These are phyloP conservation scores for Pseudopleuronectes americanus DNA, from an alignment of 2,797 vertebrate genomes.

Conservation along the genomic window DNA sequence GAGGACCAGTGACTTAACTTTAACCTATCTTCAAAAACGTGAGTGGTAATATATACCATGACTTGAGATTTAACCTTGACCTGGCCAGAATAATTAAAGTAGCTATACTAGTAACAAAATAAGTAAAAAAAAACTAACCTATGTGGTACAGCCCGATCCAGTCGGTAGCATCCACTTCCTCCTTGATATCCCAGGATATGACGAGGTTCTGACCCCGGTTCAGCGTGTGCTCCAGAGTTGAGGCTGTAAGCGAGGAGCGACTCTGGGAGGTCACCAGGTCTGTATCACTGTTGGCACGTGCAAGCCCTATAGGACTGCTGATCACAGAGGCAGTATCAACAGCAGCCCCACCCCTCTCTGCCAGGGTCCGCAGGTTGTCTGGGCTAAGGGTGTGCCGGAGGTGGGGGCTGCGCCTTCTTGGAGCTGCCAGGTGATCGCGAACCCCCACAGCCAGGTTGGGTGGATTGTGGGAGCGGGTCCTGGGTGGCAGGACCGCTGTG, in stretches of 20 bases:
- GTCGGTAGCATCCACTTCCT: conserved; percentile 97
- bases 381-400: conserved; percentile 95
- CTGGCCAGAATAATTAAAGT: background rate
- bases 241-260: conserved; percentile 94
- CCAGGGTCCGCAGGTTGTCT: conserved; percentile 93
- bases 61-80: background rate
- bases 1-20: background rate
- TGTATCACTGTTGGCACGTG: conserved; percentile 95
- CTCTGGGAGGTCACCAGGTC: conserved; percentile 95
- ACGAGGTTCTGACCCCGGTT: conserved; percentile 94
- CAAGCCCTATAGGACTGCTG: conserved; percentile 82
- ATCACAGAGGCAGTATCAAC: conserved; percentile 56
- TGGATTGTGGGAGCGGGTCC: conserved; percentile 81
- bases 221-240: conserved; percentile 92
- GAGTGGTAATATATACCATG: background rate
- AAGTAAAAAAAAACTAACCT: conserved; percentile 75
- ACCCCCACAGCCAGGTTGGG: conserved; percentile 84
- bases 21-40: background rate
- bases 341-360: conserved; percentile 83
- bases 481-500: conserved; percentile 81
- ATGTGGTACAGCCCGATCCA: conserved; percentile 99
- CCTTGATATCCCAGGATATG: conserved; percentile 99
- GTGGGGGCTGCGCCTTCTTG: conserved; percentile 92
- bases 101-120: background rate
- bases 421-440: conserved; percentile 82